Evolutionary conservation across 2,113 vertebrate genomes (phyloP).

Genomic region (Gymnogyps californianus): DNA sequence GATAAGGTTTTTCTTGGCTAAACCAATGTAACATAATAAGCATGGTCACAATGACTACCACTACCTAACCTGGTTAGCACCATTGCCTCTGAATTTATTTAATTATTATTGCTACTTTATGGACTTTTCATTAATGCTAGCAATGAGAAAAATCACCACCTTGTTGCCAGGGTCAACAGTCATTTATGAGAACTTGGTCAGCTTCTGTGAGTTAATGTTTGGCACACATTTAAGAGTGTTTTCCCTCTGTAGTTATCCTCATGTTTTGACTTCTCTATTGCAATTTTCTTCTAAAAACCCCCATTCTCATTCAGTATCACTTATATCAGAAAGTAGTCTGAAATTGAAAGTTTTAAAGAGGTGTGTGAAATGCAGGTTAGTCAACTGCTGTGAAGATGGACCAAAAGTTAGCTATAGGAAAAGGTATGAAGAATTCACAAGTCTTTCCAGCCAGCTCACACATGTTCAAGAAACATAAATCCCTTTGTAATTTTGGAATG

Average conservation of each 20-base stretch:
- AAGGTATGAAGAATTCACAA: background rate
- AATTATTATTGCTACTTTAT: constrained; percentile 17
- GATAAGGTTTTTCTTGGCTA: constrained; percentile 40
- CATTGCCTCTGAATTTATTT: background rate
- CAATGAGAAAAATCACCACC: background rate
- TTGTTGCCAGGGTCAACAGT: constrained; percentile 21
- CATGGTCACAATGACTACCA: background rate
- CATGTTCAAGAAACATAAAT: background rate
- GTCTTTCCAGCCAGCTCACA: background rate
- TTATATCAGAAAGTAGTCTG: background rate
- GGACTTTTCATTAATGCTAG: background rate
- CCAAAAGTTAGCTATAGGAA: background rate
- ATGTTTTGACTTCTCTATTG: background rate
- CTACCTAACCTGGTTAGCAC: background rate
- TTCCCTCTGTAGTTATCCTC: background rate
- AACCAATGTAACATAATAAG: background rate
- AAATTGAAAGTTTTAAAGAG: background rate
- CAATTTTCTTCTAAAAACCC: background rate
- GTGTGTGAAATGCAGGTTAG: background rate
- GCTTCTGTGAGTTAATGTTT: background rate
- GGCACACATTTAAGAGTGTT: background rate
- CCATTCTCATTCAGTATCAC: background rate
- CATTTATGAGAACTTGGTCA: background rate
- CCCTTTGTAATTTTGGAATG: constrained; percentile 14
- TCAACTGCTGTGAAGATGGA: background rate